A percentile compares a stretch with the other conserved stretches of the same genome.
Conservation (phyloP, 2,888 invertebrate species). For the Drosophila tripunctata region DNA sequence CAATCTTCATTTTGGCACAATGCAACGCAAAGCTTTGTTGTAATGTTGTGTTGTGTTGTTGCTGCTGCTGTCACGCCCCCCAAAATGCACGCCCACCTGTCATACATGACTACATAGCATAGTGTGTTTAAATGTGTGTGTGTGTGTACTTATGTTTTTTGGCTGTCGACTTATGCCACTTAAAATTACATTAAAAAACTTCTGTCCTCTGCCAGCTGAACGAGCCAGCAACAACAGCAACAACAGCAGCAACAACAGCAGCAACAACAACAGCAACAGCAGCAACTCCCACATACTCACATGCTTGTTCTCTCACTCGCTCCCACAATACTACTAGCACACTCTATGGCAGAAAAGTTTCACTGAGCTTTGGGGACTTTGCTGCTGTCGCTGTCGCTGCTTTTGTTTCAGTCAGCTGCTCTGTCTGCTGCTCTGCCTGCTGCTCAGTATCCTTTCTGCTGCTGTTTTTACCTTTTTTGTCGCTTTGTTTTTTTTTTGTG, state of each 20-base stretch:
- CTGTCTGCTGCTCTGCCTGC: neutral
- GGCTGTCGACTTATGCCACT: conserved; percentile 80
- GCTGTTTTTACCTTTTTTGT: conserved; percentile 17
- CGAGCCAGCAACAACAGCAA: conserved; percentile 42
- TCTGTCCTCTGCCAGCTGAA: conserved; percentile 57
- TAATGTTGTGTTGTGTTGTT: conserved; percentile 15
- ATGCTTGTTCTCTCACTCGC: neutral
- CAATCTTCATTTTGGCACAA: conserved; percentile 35
- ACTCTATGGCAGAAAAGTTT: conserved; percentile 53
- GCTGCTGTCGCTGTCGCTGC: conserved; percentile 23
- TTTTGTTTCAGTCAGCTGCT: neutral
- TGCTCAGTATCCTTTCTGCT: neutral
- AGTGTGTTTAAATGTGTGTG: conserved; percentile 1
- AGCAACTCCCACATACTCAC: conserved; percentile 14
- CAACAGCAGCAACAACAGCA: conserved; percentile 14
- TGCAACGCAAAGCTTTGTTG: conserved; percentile 16
- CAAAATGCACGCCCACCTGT: conserved; percentile 53
- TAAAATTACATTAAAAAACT: conserved; percentile 80
- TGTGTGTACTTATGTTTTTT: conserved; percentile 51
- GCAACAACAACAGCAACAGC: conserved; percentile 6
- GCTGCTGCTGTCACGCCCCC: conserved; percentile 35
- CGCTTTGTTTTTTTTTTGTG: conserved; percentile 43
- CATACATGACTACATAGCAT: conserved; percentile 18
- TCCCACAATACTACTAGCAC: neutral
- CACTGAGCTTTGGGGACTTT: conserved; percentile 55